Conservation (phyloP, 2,888 invertebrate genomes). For the Hylaea fasciaria region DNA sequence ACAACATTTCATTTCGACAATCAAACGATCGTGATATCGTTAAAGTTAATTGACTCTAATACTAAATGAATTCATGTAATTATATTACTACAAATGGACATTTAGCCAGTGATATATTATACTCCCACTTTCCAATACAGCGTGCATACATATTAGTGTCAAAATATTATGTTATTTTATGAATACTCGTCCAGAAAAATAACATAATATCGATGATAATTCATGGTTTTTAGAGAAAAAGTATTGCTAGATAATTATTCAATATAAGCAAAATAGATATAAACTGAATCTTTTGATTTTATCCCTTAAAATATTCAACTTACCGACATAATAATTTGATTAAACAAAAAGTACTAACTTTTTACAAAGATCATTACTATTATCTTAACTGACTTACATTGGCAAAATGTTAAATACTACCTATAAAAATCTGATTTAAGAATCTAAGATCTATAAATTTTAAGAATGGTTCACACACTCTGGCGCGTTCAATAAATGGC, state of each 20-base stretch:
- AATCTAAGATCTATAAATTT: slow-evolving; percentile 20
- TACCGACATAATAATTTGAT: not conserved
- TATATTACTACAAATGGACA: slow-evolving; percentile 28
- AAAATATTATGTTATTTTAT: no score
- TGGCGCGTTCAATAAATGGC: slow-evolving; percentile 4
- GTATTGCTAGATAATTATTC: not conserved
- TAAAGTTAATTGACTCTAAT: slow-evolving; percentile 56
- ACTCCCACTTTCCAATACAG: not conserved
- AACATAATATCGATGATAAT: no score
- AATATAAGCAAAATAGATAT: no score
- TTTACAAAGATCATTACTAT: slow-evolving; percentile 7
- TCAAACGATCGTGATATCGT: slow-evolving; percentile 50
- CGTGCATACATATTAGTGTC: no score
- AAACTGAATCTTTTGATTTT: no score
- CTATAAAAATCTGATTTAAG: slow-evolving; percentile 16
- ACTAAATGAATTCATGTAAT: slow-evolving; percentile 29
- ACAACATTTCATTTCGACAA: slow-evolving; percentile 55
- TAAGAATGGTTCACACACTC: slow-evolving; percentile 8
- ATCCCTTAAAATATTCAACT: not conserved
- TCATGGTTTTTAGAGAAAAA: not conserved
- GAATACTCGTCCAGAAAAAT: no score
- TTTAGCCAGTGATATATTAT: slow-evolving; percentile 12
- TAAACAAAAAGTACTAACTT: not conserved
- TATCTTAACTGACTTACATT: slow-evolving; percentile 6
- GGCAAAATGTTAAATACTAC: slow-evolving; percentile 1